Conservation (phyloP, 1,140 invertebrate species). For the Aphidius gifuensis region DNA sequence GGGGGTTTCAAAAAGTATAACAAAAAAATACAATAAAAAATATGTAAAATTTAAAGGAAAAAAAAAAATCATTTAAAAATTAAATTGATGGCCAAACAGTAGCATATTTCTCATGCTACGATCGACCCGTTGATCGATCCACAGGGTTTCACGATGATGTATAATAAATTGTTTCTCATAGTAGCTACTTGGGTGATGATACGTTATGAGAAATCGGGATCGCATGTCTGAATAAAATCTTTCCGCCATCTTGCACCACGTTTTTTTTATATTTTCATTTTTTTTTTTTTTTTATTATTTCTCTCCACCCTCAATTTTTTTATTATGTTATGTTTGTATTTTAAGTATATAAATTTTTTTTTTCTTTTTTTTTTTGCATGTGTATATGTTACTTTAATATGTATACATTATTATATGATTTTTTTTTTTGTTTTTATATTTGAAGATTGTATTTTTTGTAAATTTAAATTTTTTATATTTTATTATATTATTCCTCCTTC, state of each 20-base stretch:
- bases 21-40: constrained; percentile 2
- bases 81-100: constrained; percentile 22
- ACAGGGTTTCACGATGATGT: constrained; percentile 21
- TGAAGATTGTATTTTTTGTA: background rate
- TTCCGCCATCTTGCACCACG: constrained; percentile 51
- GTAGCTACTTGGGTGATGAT: constrained; percentile 46
- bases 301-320: constrained; percentile 29
- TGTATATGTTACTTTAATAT: constrained; percentile 7
- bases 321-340: constrained; percentile 15
- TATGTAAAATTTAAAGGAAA: background rate
- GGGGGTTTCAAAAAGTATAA: too few relatives aligned
- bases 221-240: constrained; percentile 54
- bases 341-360: constrained; percentile 11
- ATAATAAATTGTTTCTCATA: constrained; percentile 47
- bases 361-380: constrained; percentile 14
- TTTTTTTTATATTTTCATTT: too few relatives aligned
- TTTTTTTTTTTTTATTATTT: too few relatives aligned
- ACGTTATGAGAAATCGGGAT: constrained; percentile 51
- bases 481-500: constrained; percentile 3
- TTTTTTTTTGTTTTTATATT: constrained; percentile 2
- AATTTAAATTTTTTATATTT: background rate
- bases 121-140: constrained; percentile 26
- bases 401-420: constrained; percentile 1
- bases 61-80: constrained; percentile 4
- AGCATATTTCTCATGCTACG: constrained; percentile 24